phyloP scores from a whole-genome alignment of 2,113 vertebrate species.

The Hypocryptadius cinnamomeus region DNA sequence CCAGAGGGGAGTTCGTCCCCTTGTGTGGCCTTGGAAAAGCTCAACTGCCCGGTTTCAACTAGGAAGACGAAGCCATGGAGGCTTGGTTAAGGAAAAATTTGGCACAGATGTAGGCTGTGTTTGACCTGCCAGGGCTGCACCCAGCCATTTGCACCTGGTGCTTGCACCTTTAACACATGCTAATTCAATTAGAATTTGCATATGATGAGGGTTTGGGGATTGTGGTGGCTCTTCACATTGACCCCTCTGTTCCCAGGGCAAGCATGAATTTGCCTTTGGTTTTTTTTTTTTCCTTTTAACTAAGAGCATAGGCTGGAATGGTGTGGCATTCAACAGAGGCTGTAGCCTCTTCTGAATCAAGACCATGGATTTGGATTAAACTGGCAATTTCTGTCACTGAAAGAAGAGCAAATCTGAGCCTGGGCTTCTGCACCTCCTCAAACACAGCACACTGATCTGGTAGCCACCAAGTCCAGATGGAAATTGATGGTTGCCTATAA shows the following conservation, averaged over 20 bases:
- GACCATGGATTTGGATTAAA: not conserved
- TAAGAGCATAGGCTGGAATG: not conserved
- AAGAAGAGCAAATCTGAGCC: not conserved
- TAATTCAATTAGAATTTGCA: not conserved
- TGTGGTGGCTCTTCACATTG: not conserved
- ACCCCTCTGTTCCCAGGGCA: not conserved
- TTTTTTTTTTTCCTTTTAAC: not conserved
- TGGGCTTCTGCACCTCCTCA: not conserved
- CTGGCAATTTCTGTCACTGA: not conserved
- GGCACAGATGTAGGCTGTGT: not conserved
- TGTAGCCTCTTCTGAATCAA: not conserved
- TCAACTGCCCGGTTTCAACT: rapidly evolving
- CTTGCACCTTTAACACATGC: not conserved
- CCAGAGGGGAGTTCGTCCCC: not conserved
- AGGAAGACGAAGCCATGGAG: not conserved
- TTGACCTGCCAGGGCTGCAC: not conserved
- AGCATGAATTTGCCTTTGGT: not conserved
- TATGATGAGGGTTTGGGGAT: not conserved
- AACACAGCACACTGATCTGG: not conserved
- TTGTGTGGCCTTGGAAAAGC: not conserved
- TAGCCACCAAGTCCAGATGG: not conserved
- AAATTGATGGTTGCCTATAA: not conserved
- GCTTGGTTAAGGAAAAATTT: not conserved
- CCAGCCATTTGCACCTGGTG: not conserved
- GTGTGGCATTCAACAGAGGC: not conserved